Evolutionary conservation across 2,797 vertebrate genomes (phyloP), one percentile per base, ranked within the genome.

Genomic region (Pseudomugil tenellus): DNA sequence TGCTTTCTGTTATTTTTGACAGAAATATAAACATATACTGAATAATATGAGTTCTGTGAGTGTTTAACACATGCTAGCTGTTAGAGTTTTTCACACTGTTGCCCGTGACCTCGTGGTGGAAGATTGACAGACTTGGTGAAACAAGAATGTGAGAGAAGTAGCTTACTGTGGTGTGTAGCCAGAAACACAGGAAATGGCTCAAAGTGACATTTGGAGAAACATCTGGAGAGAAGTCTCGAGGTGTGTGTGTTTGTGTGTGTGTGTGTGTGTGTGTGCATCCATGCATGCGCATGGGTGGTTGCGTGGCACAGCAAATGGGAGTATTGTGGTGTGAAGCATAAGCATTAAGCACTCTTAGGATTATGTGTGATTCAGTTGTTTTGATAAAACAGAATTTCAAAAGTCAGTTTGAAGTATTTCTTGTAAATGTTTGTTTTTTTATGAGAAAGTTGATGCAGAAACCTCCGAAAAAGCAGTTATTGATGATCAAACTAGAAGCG

Each of bases 151-250:
- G 61, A 62, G 62, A 63, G 54, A 79, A 75, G 78, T 59, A 55
- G 51, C 23, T 83, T 2, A 41, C 37, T 26, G 58, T 55, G 63
- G 59, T 67, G 65, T 59, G 62, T 29, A 32, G 79, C 63, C 58
- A 54, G 62, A 68, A 80, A 85, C 84, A 76, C 89, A 91, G 87
- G 87, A 92, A 92, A 89, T 89, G 77, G 78, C 74, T 72, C 75
- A 52, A 81, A 60, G 67, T 85, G 82, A 86, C 90, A 92, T 91
- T 85, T 91, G 90, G 89, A 84, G 83, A 67, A 83, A 90, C 90
- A 91, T 92, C 88, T 90, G 91, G 87, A 85, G 55, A 56, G 58
- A 70, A 76, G 86, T 86, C 74, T 77, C 0, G 41, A 84, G 73
- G 73, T 74, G 84, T 78, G 79, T 72, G 75, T 53, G 84, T 78